Conservation (phyloP, 2,113 vertebrate genomes). For the Microtus pennsylvanicus region DNA sequence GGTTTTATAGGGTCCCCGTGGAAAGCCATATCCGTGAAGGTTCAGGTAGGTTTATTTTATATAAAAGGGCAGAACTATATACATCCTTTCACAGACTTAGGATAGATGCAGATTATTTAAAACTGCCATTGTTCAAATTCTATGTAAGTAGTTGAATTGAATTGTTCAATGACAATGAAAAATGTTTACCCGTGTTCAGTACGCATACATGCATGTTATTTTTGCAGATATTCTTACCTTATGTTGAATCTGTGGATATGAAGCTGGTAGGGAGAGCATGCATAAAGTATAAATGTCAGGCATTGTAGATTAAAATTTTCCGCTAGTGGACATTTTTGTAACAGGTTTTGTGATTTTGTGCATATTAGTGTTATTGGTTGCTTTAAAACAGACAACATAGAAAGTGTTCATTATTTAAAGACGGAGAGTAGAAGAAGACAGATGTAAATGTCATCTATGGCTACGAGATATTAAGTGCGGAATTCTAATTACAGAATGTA, state of each 20-base stretch:
- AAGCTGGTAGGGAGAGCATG: neutral
- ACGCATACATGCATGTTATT: neutral
- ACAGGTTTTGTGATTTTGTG: neutral
- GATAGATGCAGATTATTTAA: neutral
- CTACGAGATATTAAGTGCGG: constrained; percentile 67
- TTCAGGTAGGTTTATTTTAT: neutral
- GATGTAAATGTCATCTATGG: constrained; percentile 73
- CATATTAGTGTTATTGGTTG: constrained; percentile 49
- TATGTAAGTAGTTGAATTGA: neutral
- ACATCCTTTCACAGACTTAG: neutral
- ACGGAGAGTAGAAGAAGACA: constrained; percentile 69
- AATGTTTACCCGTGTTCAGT: neutral
- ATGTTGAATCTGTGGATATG: neutral
- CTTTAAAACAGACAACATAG: constrained; percentile 58
- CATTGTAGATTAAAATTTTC: constrained; percentile 4
- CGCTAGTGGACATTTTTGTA: neutral
- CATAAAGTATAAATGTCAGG: neutral
- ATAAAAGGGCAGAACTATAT: neutral
- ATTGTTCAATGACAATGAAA: neutral
- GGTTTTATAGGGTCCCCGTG: neutral
- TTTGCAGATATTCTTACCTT: neutral
- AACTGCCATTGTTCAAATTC: neutral
- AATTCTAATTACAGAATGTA: constrained; percentile 79
- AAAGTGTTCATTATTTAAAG: constrained; percentile 65
- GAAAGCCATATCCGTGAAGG: neutral